Percentiles rank a stretch among this genome's conserved stretches.
These are phyloP conservation scores for Halcyon leucocephala DNA, from an alignment of 2,797 vertebrate species.

Conservation along the genomic window DNA sequence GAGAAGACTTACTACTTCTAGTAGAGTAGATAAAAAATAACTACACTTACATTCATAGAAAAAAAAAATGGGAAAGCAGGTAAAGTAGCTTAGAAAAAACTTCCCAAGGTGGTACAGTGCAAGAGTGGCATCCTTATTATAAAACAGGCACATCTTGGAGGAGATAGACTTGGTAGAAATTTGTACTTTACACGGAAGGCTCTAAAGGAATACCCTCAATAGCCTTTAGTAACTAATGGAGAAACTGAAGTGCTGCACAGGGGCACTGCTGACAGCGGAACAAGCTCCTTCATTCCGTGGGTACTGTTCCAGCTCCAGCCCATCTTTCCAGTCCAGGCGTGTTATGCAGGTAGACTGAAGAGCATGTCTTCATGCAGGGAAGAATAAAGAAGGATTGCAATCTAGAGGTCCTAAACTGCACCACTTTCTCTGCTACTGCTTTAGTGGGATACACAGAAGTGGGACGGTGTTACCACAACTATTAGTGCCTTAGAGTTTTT, in stretches of 20 bases:
- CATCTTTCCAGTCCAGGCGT: background rate
- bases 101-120: background rate
- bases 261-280: background rate
- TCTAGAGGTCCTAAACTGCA: background rate
- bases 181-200: background rate
- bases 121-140: background rate
- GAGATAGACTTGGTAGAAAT: background rate
- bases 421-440: background rate
- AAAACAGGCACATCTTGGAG: background rate
- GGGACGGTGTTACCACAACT: background rate
- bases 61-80: background rate
- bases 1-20: background rate
- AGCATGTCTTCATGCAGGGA: background rate
- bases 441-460: background rate
- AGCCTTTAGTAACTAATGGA: background rate
- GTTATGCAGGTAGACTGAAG: background rate
- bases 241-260: background rate
- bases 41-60: background rate
- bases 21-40: background rate
- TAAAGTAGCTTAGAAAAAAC: background rate
- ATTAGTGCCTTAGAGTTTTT: background rate
- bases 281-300: background rate
- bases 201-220: background rate
- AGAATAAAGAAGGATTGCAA: background rate
- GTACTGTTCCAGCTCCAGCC: background rate